Percentiles rank a stretch among this genome's conserved stretches.
These are phyloP conservation scores for Sturnira hondurensis DNA, from an alignment of 2,113 vertebrate species.

Conservation along the genomic window DNA sequence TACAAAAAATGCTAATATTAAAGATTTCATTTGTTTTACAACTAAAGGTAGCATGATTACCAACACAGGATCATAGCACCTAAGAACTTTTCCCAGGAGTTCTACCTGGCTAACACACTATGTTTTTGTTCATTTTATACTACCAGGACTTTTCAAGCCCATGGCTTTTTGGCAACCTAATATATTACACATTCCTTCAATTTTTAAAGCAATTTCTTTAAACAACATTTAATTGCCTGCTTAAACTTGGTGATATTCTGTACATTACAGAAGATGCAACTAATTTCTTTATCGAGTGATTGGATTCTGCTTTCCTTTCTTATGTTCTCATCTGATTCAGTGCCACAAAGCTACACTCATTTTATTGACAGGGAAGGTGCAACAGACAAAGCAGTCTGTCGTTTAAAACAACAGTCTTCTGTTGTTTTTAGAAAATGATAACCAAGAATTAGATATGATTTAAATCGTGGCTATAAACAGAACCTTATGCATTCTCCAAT, in stretches of 20 bases:
- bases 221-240: neutral
- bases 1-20: neutral
- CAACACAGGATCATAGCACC: neutral
- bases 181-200: neutral
- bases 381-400: neutral
- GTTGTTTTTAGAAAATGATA: slow-evolving; percentile 4
- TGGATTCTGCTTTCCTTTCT: neutral
- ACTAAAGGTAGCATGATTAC: neutral
- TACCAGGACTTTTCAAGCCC: neutral
- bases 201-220: neutral
- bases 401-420: neutral
- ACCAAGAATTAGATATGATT: neutral
- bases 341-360: neutral
- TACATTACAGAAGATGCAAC: neutral
- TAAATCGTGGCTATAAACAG: neutral
- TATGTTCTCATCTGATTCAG: neutral
- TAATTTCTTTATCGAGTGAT: neutral
- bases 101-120: neutral
- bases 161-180: neutral
- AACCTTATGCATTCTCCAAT: neutral
- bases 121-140: neutral
- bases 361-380: neutral
- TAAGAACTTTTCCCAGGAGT: neutral
- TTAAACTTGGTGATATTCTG: neutral
- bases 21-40: neutral